Conservation (phyloP, 1,140 invertebrate species). For the Drosophila athabasca region DNA sequence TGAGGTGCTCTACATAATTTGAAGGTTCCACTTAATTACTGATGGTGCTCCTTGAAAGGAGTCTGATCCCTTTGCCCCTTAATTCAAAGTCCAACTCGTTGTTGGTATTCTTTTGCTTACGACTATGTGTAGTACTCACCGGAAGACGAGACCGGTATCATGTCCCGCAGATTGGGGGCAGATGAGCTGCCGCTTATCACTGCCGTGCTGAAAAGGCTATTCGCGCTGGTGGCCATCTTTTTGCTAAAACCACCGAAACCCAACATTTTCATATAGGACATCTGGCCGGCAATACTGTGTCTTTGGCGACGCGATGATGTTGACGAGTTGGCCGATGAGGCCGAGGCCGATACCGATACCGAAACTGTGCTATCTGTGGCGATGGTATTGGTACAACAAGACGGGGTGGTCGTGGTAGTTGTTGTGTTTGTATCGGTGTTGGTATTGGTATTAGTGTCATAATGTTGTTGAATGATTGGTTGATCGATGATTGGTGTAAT, state of each 20-base stretch:
- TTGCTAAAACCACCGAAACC: conserved; percentile 88
- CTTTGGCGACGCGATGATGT: conserved; percentile 90
- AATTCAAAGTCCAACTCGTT: no score
- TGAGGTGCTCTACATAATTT: no score
- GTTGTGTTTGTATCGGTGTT: conserved; percentile 40
- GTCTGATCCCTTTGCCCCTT: no score
- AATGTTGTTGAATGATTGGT: conserved; percentile 49
- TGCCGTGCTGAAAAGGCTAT: conserved; percentile 95
- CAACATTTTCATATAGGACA: conserved; percentile 95
- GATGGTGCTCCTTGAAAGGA: no score
- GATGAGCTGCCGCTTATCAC: conserved; percentile 96
- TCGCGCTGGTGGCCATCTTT: conserved; percentile 89
- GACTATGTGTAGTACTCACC: conserved; percentile 85
- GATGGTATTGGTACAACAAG: conserved; percentile 67
- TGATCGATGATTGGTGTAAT: conserved; percentile 58
- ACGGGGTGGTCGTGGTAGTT: conserved; percentile 41
- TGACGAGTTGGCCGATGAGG: conserved; percentile 77
- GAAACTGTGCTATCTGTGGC: conserved; percentile 80
- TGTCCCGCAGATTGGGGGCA: conserved; percentile 94
- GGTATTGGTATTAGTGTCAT: conserved; percentile 41
- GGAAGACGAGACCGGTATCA: conserved; percentile 90
- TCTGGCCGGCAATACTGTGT: conserved; percentile 96
- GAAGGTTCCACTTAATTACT: no score
- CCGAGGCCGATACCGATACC: conserved; percentile 73
- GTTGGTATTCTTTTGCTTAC: background rate